Conservation (phyloP, 2,888 invertebrate species). For the Eupsilia transversa region DNA sequence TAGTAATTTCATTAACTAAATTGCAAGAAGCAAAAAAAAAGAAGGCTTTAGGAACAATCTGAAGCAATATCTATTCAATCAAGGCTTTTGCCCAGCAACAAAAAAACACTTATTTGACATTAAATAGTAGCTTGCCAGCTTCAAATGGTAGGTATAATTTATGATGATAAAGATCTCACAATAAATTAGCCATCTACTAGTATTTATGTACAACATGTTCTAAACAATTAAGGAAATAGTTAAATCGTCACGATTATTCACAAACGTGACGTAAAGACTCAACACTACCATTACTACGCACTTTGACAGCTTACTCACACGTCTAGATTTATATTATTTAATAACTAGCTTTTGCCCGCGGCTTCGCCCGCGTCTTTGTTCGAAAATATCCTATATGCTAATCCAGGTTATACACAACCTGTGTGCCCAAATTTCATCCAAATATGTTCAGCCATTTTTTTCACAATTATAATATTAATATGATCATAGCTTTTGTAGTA, state of each 20-base stretch:
- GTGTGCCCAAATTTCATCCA: too few relatives aligned
- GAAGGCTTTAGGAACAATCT: neutral
- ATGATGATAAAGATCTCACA: neutral
- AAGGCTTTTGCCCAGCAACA: neutral
- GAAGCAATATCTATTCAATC: neutral
- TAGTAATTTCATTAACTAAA: neutral
- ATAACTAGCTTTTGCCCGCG: neutral
- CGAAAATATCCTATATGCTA: too few relatives aligned
- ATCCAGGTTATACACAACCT: too few relatives aligned
- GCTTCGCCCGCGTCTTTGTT: too few relatives aligned
- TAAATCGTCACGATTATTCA: slow-evolving; percentile 54
- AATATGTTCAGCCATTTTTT: too few relatives aligned
- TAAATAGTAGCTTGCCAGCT: too few relatives aligned
- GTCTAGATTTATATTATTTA: neutral
- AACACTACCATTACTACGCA: slow-evolving; percentile 10
- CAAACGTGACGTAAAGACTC: slow-evolving; percentile 41
- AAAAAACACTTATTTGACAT: neutral
- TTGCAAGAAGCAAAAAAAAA: neutral
- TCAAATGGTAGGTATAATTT: neutral
- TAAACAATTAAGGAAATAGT: slow-evolving; percentile 47
- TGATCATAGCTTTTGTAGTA: neutral
- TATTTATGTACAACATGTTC: slow-evolving; percentile 37
- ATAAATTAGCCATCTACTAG: neutral
- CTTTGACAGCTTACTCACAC: slow-evolving; percentile 26
- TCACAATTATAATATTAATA: too few relatives aligned